Percentiles rank a stretch among this genome's conserved stretches.
phyloP scores from a whole-genome alignment of 2,888 invertebrate genomes.

The Drosophila suboccidentalis region DNA sequence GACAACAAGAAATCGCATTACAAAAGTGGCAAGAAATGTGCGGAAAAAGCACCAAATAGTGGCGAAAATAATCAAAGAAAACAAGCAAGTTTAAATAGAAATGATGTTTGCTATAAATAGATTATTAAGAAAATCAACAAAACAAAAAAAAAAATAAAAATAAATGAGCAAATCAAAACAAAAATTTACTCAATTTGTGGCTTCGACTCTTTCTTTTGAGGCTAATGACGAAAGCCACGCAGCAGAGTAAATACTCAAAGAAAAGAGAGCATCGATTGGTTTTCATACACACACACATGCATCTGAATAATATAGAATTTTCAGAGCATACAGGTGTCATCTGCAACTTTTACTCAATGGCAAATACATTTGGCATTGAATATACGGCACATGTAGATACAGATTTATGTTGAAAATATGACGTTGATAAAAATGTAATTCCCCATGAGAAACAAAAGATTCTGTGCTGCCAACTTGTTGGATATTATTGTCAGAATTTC shows the following conservation, averaged over 20 bases:
- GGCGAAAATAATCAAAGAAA: slow-evolving; percentile 56
- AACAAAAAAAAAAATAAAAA: slow-evolving; percentile 14
- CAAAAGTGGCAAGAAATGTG: slow-evolving; percentile 34
- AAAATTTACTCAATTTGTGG: slow-evolving; percentile 30
- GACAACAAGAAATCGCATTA: slow-evolving; percentile 55
- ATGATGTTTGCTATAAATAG: slow-evolving; percentile 69
- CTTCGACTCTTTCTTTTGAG: slow-evolving; percentile 36
- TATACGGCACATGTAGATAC: slow-evolving; percentile 1
- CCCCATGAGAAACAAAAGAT: neutral
- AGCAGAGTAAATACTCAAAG: slow-evolving; percentile 24
- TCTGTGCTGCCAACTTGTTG: slow-evolving; percentile 26
- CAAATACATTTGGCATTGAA: slow-evolving; percentile 16
- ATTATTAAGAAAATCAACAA: slow-evolving; percentile 29
- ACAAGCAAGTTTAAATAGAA: slow-evolving; percentile 73
- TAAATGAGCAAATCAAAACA: slow-evolving; percentile 10
- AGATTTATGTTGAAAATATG: neutral
- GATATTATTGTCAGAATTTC: slow-evolving; percentile 1
- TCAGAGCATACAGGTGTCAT: slow-evolving; percentile 50
- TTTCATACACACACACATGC: slow-evolving; percentile 6
- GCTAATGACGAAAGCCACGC: slow-evolving; percentile 22
- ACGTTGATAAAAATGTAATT: slow-evolving; percentile 6
- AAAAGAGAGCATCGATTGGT: slow-evolving; percentile 33
- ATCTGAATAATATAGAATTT: slow-evolving; percentile 2
- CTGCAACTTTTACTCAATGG: slow-evolving; percentile 21
- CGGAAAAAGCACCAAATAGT: slow-evolving; percentile 24